phyloP scores from a whole-genome alignment of 2,113 vertebrate species.

The Gnathonemus echidnorhynchus region DNA sequence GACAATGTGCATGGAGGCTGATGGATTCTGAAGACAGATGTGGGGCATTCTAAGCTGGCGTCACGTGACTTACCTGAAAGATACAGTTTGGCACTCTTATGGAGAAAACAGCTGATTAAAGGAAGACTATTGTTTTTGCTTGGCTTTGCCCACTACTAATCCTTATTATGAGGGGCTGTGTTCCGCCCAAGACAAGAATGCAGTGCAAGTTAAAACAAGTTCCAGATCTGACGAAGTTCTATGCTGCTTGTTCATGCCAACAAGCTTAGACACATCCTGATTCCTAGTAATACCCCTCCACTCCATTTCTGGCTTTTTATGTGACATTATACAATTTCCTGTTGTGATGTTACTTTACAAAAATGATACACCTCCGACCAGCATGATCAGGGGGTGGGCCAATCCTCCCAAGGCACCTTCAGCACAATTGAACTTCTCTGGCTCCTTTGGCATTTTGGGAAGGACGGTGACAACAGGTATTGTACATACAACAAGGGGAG shows the following conservation, averaged over 20 bases:
- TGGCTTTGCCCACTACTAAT: not conserved
- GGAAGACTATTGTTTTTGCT: not conserved
- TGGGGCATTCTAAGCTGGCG: not conserved
- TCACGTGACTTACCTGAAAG: not conserved
- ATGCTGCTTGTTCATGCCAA: not conserved
- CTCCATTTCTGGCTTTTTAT: not conserved
- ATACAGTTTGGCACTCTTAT: not conserved
- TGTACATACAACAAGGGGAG: not conserved
- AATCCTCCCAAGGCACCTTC: not conserved
- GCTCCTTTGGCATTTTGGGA: not conserved
- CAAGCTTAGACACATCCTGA: not conserved
- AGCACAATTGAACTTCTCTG: not conserved
- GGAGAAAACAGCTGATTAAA: not conserved
- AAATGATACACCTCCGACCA: not conserved
- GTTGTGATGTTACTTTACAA: not conserved
- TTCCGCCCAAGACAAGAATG: not conserved
- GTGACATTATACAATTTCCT: not conserved
- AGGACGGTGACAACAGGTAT: not conserved
- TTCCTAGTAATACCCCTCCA: not conserved
- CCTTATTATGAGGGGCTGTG: not conserved
- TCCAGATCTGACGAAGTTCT: not conserved
- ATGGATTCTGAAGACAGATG: not conserved
- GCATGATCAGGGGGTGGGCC: not conserved
- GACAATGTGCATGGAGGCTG: not conserved
- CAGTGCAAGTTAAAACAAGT: not conserved